Conservation (phyloP, 1,140 invertebrate species). For the Drosophila kanapiae region DNA sequence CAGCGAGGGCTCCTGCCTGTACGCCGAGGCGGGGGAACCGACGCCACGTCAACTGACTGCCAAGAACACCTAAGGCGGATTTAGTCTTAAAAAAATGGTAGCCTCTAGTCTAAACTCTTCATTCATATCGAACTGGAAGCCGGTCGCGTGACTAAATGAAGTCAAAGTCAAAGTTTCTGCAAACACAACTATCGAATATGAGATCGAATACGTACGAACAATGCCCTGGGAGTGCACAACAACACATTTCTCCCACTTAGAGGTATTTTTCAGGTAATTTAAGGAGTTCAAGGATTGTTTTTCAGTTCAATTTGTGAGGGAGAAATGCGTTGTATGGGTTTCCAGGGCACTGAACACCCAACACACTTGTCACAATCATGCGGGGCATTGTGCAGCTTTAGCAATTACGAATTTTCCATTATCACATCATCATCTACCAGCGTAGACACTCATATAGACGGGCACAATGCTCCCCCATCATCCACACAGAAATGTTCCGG, state of each 20-base stretch:
- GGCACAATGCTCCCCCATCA: conserved; percentile 40
- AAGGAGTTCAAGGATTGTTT: not conserved
- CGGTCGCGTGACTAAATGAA: conserved; percentile 9
- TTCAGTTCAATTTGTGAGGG: not conserved
- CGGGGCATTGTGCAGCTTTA: conserved; percentile 42
- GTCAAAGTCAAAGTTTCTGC: conserved; percentile 44
- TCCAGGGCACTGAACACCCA: conserved; percentile 9
- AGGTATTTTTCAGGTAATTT: no score
- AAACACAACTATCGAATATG: conserved; percentile 22
- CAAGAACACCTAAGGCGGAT: conserved; percentile 65
- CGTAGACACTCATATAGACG: conserved; percentile 37
- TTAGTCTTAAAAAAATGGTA: conserved; percentile 66
- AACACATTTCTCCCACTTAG: not conserved
- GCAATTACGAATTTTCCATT: conserved; percentile 59
- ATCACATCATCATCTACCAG: conserved; percentile 35
- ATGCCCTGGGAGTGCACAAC: not conserved
- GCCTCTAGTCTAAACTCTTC: conserved; percentile 74
- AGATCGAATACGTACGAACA: conserved; percentile 59
- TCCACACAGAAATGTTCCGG: conserved; percentile 23
- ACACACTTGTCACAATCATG: conserved; percentile 53
- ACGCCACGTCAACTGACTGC: conserved; percentile 58
- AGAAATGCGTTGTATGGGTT: conserved; percentile 1
- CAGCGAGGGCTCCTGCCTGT: conserved; percentile 84
- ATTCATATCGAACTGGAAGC: conserved; percentile 70
- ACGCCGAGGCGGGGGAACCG: conserved; percentile 80